These are phyloP conservation scores for Gryon sp. DNA, from an alignment of 1,140 invertebrate genomes.

Conservation along the genomic window DNA sequence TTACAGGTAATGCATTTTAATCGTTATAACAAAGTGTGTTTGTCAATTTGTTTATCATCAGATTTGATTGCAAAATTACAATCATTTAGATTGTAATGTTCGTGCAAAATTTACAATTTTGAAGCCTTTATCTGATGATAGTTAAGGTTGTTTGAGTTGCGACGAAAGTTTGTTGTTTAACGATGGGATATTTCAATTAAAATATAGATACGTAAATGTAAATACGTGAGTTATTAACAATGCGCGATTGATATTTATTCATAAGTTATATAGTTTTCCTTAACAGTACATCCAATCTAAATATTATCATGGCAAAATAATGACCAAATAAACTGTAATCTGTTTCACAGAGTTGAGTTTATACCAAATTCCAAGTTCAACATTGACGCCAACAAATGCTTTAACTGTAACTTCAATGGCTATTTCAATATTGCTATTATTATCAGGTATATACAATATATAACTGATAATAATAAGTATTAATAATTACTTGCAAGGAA, in stretches of 20 bases:
- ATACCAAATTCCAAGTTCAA: slow-evolving; percentile 32
- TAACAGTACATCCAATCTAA: slow-evolving; percentile 15
- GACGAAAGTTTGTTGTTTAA: neutral
- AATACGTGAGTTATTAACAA: too few species aligned
- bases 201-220: too few species aligned
- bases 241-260: slow-evolving; percentile 5
- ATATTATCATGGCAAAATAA: slow-evolving; percentile 32
- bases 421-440: neutral
- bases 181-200: neutral
- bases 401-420: neutral
- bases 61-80: too few species aligned
- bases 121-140: too few species aligned
- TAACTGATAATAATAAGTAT: too few species aligned
- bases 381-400: neutral
- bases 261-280: slow-evolving; percentile 8
- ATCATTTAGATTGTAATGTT: too few species aligned
- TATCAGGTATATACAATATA: too few species aligned
- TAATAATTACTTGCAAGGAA: too few species aligned
- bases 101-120: too few species aligned
- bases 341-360: slow-evolving; percentile 22
- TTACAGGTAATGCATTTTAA: slow-evolving; percentile 75
- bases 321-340: slow-evolving; percentile 20
- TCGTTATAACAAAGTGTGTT: too few species aligned
- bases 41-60: too few species aligned
- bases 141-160: neutral